These are phyloP conservation scores for Coleophora flavipennella DNA, from an alignment of 2,888 invertebrate genomes.

Conservation along the genomic window DNA sequence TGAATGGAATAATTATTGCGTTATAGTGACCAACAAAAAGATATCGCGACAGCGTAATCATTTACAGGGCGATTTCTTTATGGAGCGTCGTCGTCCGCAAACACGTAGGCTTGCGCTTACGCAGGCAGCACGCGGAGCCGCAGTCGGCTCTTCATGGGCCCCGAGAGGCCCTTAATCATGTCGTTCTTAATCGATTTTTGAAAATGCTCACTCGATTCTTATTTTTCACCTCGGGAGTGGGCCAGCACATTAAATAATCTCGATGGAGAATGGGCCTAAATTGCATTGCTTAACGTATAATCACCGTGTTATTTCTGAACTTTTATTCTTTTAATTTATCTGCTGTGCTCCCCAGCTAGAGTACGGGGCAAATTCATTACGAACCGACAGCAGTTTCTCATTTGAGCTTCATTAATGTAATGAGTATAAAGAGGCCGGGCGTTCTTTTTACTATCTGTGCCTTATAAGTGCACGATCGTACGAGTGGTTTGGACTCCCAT, in stretches of 20 bases:
- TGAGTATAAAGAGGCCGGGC: too few relatives aligned
- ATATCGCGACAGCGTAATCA: constrained; percentile 48
- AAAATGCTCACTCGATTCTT: constrained; percentile 41
- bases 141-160: constrained; percentile 5
- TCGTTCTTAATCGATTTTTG: constrained; percentile 62
- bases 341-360: background rate
- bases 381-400: too few relatives aligned
- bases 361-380: too few relatives aligned
- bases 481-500: too few relatives aligned
- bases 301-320: background rate
- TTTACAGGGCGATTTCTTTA: constrained; percentile 57
- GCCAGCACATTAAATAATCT: constrained; percentile 45
- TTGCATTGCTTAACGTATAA: background rate
- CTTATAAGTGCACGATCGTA: too few relatives aligned
- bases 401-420: too few relatives aligned
- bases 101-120: constrained; percentile 45
- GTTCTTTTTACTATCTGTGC: too few relatives aligned
- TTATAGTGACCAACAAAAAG: constrained; percentile 41
- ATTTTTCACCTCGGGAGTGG: constrained; percentile 41
- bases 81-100: constrained; percentile 38
- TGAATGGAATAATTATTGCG: constrained; percentile 46
- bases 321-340: background rate
- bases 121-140: too few relatives aligned
- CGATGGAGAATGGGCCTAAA: constrained; percentile 46
- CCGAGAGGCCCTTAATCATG: constrained; percentile 58